Evolutionary conservation across 2,113 vertebrate genomes (phyloP).

Genomic region (Osmerus mordax): DNA sequence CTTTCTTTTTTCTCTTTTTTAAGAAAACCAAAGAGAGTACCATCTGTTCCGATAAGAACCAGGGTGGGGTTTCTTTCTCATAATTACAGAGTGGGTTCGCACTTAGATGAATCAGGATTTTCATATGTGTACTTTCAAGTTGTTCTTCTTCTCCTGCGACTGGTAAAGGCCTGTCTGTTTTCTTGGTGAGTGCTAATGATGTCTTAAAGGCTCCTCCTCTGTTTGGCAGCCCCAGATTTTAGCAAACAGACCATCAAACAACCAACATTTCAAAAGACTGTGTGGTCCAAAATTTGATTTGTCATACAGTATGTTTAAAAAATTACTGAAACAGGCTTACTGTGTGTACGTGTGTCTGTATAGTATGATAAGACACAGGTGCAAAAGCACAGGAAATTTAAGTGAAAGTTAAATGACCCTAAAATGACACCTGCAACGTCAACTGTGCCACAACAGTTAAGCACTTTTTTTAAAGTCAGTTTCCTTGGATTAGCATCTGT

Average conservation of each 20-base stretch:
- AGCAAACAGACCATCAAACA: background rate
- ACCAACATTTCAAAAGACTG: background rate
- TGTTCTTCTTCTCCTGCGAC: background rate
- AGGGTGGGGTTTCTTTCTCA: constrained; percentile 27
- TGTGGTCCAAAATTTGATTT: background rate
- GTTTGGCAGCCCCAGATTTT: background rate
- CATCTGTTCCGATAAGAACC: constrained; percentile 46
- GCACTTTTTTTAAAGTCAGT: too few relatives aligned
- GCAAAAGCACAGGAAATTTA: too few relatives aligned
- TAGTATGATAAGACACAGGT: too few relatives aligned
- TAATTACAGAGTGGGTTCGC: constrained; percentile 35
- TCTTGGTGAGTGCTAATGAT: background rate
- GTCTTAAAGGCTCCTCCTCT: background rate
- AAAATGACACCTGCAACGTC: too few relatives aligned
- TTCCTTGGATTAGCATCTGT: too few relatives aligned
- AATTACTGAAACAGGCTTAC: too few relatives aligned
- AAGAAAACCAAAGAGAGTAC: constrained; percentile 41
- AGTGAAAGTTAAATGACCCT: too few relatives aligned
- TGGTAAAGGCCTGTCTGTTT: background rate
- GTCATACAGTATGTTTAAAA: background rate
- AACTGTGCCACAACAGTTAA: too few relatives aligned
- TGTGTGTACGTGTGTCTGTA: too few relatives aligned
- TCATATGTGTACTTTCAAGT: constrained; percentile 28
- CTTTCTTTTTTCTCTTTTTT: constrained; percentile 1
- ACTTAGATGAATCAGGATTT: constrained; percentile 33